A percentile compares a stretch with the other conserved stretches of the same genome.
phyloP scores from a whole-genome alignment of 2,888 invertebrate genomes.

The Macropis europaea region DNA sequence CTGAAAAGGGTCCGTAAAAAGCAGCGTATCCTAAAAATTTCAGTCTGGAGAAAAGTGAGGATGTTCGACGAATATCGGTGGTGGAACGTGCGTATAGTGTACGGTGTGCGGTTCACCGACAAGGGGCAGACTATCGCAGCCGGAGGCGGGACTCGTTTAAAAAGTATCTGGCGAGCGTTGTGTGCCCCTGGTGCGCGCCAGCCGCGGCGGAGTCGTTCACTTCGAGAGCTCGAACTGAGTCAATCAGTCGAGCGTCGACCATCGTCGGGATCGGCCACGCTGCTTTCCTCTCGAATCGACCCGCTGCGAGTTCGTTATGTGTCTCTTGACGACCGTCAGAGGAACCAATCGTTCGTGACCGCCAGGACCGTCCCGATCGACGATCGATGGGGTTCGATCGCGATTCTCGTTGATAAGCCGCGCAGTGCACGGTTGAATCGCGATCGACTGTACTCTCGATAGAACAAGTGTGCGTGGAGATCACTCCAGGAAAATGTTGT shows the following conservation, averaged over 20 bases:
- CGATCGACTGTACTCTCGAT: not conserved
- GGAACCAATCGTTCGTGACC: slow-evolving; percentile 16
- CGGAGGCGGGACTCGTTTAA: slow-evolving; percentile 61
- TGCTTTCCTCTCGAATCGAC: not conserved
- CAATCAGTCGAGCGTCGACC: slow-evolving; percentile 63
- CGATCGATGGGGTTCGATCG: slow-evolving; percentile 27
- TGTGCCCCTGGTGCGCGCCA: slow-evolving; percentile 51
- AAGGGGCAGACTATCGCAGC: slow-evolving; percentile 42
- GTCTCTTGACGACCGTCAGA: not conserved
- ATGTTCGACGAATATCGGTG: slow-evolving; percentile 17
- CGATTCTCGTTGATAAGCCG: not conserved
- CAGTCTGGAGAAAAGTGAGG: too few relatives aligned
- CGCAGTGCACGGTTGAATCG: not conserved
- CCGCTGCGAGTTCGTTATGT: slow-evolving; percentile 28
- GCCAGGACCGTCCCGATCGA: not conserved
- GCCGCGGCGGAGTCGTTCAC: slow-evolving; percentile 48
- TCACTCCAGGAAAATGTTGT: slow-evolving; percentile 54
- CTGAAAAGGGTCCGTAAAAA: too few relatives aligned
- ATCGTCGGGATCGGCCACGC: slow-evolving; percentile 45
- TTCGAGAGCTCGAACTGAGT: slow-evolving; percentile 46
- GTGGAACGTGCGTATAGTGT: slow-evolving; percentile 40
- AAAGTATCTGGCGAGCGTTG: slow-evolving; percentile 66
- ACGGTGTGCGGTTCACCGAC: slow-evolving; percentile 49
- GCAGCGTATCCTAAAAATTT: too few relatives aligned
- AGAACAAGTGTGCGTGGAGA: not conserved